phyloP scores from a whole-genome alignment of 2,113 vertebrate species.

The Paraplagusia blochii region DNA sequence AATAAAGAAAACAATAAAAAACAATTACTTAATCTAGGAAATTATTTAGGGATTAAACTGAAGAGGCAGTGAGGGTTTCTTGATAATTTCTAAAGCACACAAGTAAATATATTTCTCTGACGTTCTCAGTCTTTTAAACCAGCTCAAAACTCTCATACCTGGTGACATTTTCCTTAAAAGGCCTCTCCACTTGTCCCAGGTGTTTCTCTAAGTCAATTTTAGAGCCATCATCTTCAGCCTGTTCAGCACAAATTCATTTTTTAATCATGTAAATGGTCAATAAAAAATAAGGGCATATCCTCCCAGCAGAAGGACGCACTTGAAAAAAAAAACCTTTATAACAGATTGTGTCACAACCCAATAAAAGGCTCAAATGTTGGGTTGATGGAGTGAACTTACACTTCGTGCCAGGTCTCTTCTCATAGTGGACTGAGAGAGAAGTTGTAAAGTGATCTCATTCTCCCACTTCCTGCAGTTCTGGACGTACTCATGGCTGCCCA shows the following conservation, averaged over 20 bases:
- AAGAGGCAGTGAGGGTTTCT: too few relatives aligned
- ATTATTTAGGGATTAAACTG: too few relatives aligned
- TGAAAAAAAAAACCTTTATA: background rate
- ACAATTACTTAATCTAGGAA: too few relatives aligned
- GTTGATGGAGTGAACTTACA: constrained; percentile 74
- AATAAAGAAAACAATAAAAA: too few relatives aligned
- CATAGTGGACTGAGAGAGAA: constrained; percentile 80
- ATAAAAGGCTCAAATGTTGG: constrained; percentile 1
- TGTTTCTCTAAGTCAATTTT: constrained; percentile 83
- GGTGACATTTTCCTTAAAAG: constrained; percentile 87
- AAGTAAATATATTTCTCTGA: too few relatives aligned
- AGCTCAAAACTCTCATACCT: constrained; percentile 79
- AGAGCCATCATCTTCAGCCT: constrained; percentile 89
- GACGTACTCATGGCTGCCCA: constrained; percentile 97
- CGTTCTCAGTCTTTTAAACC: too few relatives aligned
- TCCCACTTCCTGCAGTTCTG: constrained; percentile 98
- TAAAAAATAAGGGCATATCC: background rate
- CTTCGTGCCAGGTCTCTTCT: constrained; percentile 85
- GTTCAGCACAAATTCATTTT: constrained; percentile 7
- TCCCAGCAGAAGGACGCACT: constrained; percentile 2
- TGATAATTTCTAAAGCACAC: too few relatives aligned
- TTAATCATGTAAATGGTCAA: background rate
- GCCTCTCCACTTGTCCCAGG: constrained; percentile 85
- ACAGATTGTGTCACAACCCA: background rate
- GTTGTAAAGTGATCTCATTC: constrained; percentile 90